phyloP scores from a whole-genome alignment of 1,140 invertebrate genomes.

The Dendroctonus valens region DNA sequence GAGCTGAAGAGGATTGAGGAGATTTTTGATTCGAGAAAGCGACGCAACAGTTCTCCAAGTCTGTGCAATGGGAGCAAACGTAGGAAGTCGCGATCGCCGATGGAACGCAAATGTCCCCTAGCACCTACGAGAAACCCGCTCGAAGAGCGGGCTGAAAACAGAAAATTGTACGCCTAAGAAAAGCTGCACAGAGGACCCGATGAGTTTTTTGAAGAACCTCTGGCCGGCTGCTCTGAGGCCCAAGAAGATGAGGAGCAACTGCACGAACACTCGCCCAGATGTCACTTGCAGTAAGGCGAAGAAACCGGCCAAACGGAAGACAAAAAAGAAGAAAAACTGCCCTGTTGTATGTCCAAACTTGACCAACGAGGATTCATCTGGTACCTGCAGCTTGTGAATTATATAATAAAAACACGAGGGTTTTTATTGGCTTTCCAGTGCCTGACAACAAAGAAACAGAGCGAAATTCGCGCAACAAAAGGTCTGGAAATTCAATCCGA shows the following conservation, averaged over 20 bases:
- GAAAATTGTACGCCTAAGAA: slow-evolving; percentile 10
- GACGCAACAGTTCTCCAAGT: neutral
- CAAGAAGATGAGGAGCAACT: slow-evolving; percentile 2
- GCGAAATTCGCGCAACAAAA: no score
- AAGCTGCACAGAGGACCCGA: neutral
- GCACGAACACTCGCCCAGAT: neutral
- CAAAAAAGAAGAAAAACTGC: neutral
- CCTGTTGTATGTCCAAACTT: neutral
- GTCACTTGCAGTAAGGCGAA: neutral
- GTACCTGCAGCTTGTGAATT: no score
- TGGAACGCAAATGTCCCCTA: neutral
- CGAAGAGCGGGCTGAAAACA: neutral
- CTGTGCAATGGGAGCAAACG: neutral
- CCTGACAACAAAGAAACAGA: no score
- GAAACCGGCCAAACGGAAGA: no score
- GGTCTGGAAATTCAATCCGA: slow-evolving; percentile 30
- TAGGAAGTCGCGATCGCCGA: neutral
- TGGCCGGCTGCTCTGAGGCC: slow-evolving; percentile 1
- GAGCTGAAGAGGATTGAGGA: slow-evolving; percentile 32
- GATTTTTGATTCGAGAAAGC: slow-evolving; percentile 21
- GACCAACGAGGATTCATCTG: no score
- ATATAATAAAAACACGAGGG: no score
- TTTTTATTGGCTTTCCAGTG: no score
- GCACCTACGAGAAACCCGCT: neutral
- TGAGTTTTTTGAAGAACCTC: slow-evolving; percentile 14